Evolutionary conservation across 2,888 invertebrate species (phyloP), one percentile per base, ranked within the genome.

Genomic region (Campoplex nolae): DNA sequence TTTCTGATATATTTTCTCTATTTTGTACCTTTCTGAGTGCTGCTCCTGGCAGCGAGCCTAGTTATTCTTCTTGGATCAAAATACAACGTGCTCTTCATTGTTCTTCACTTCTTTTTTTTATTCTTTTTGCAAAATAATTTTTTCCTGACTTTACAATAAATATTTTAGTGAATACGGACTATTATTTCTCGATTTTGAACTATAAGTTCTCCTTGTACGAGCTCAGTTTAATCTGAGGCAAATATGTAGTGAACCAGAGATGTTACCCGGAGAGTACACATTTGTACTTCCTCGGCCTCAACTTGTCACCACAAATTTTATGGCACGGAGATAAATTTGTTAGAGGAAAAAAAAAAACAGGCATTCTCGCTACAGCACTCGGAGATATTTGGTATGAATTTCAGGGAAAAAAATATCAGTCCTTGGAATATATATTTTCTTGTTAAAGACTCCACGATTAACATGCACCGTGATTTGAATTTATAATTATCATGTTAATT

Each of bases 221-320:
- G 67, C 38, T 80, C 73, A 38, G 35, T 84, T 82, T 89, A 86
- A 87, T 86, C 87, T 85, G 71, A 79, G 78, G 76, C 62, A 82
- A 85, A 65, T 76, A 56, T 70, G 86, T 84, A 85, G 79, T 76
- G 58, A 83, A 76, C 71, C 88, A 74, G 75, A 71, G 62, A 76
- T 48, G 51, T 58, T 73, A 82, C 58, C 77, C 42, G 51, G 23
- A 71, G 77, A 87, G 86, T 75, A 89, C 84, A 88, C 89, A 89
- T 89, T 88, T 86, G 88, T 88, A 86, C 84, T 78, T 70, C 83
- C 80, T 85, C 87, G 89, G 87, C 87, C 86, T 84, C 85, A 62
- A 88, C 88, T 76, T 89, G 88, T 88, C 88, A 79, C 81, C 86
- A 75, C 62, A 85, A 68, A 83, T 86, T 90, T 90, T 90, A 90